phyloP scores from a whole-genome alignment of 2,888 invertebrate genomes.

The Monoplex corrugatus region DNA sequence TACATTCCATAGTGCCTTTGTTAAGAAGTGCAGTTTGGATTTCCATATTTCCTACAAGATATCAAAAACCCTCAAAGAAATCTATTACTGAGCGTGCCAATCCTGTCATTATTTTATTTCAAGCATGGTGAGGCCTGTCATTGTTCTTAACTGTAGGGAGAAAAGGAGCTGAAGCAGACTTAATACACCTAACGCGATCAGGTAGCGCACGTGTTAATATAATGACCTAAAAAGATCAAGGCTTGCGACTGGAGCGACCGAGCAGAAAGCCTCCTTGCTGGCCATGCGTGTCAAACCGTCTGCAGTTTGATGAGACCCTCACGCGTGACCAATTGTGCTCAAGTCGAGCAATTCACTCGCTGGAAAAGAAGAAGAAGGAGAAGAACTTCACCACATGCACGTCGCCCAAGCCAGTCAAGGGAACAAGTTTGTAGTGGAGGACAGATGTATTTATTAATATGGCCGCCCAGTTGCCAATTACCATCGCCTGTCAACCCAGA shows the following conservation, averaged over 20 bases:
- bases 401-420: background rate
- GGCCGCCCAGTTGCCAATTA: conserved; percentile 47
- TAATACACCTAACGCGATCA: background rate
- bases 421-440: background rate
- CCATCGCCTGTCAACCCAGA: conserved; percentile 45
- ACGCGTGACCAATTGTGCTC: background rate
- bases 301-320: conserved; percentile 26
- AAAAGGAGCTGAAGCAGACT: background rate
- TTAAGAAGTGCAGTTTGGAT: too few relatives aligned
- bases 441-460: conserved; percentile 50
- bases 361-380: background rate
- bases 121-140: too few relatives aligned
- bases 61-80: too few relatives aligned
- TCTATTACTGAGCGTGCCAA: too few relatives aligned
- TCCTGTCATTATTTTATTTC: too few relatives aligned
- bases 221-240: conserved; percentile 25
- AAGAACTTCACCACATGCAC: conserved; percentile 19
- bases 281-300: conserved; percentile 30
- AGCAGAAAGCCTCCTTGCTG: background rate
- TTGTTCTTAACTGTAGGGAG: too few relatives aligned
- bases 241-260: background rate
- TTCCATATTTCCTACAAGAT: too few relatives aligned
- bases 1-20: too few relatives aligned
- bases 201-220: conserved; percentile 20
- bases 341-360: conserved; percentile 16